Evolutionary conservation across 1,140 invertebrate genomes (phyloP).

Genomic region (Tribolium castaneum): DNA sequence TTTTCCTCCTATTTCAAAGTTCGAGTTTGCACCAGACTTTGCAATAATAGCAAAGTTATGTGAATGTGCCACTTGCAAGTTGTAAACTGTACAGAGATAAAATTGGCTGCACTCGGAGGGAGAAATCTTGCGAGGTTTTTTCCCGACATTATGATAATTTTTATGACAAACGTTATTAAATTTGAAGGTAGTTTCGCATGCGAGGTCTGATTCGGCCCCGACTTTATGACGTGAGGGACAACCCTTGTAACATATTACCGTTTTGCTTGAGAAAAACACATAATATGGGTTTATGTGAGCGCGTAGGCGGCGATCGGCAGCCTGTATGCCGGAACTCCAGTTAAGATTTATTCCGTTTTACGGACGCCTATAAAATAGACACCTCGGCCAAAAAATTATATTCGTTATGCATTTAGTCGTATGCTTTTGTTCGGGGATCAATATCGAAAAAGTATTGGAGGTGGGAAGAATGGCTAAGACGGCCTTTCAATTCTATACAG

Average conservation of each 20-base stretch:
- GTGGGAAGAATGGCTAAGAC: constrained; percentile 30
- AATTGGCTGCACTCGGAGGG: not conserved
- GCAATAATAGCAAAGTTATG: constrained; percentile 19
- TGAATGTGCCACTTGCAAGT: constrained; percentile 5
- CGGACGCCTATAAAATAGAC: constrained; percentile 10
- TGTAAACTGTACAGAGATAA: constrained; percentile 19
- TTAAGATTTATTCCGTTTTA: constrained; percentile 22
- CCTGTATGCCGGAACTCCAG: constrained; percentile 7
- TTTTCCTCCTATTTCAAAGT: not conserved
- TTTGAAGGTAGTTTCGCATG: not conserved
- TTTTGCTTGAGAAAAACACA: constrained; percentile 35
- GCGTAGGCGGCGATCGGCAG: constrained; percentile 14
- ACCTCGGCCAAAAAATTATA: not conserved
- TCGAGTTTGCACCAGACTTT: not conserved
- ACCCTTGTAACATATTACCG: constrained; percentile 9
- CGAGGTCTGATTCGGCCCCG: not conserved
- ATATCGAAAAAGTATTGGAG: constrained; percentile 31
- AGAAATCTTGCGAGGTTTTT: not conserved
- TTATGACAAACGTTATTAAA: constrained; percentile 12
- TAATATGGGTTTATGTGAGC: constrained; percentile 24
- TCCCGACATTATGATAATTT: constrained; percentile 6
- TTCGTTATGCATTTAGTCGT: not conserved
- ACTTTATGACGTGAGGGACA: constrained; percentile 27
- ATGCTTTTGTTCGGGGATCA: constrained; percentile 7
- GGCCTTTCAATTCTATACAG: constrained; percentile 21